phyloP scores from a whole-genome alignment of 2,888 invertebrate species.

The Megalurothrips usitatus region DNA sequence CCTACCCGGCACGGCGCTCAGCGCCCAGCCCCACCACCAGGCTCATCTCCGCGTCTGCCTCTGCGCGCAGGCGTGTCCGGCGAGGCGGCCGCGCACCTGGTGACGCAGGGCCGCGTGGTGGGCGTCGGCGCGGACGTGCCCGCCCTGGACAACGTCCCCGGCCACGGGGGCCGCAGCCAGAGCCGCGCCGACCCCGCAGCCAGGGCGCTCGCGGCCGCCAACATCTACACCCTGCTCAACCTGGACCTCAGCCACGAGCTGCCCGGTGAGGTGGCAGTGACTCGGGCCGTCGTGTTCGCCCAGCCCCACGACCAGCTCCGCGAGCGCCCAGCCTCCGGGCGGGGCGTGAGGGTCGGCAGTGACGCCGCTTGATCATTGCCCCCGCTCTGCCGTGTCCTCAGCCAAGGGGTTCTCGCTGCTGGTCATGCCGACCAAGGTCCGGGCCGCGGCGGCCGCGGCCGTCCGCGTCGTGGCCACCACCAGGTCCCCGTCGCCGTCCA shows the following conservation, averaged over 20 bases:
- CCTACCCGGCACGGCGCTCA: no score
- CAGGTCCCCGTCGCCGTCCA: background rate
- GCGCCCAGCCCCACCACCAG: no score
- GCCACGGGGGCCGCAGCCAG: background rate
- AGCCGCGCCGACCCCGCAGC: background rate
- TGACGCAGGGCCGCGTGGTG: background rate
- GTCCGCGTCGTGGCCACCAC: slow-evolving; percentile 1
- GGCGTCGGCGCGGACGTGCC: slow-evolving; percentile 14
- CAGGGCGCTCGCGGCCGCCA: background rate
- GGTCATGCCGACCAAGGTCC: background rate
- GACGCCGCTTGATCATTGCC: no score
- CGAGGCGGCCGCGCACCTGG: background rate
- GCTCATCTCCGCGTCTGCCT: no score
- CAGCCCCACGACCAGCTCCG: no score
- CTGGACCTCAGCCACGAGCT: background rate
- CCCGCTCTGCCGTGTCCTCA: background rate
- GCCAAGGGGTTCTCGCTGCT: slow-evolving; percentile 10
- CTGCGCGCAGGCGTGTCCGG: background rate
- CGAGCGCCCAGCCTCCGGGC: no score
- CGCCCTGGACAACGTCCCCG: background rate
- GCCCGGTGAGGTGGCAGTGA: background rate
- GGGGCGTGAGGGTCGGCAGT: background rate
- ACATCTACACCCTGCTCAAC: slow-evolving; percentile 2
- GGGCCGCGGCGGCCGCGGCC: background rate
- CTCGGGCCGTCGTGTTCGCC: no score